Evolutionary conservation across 2,113 vertebrate genomes (phyloP).

Genomic region (Neogale vison): DNA sequence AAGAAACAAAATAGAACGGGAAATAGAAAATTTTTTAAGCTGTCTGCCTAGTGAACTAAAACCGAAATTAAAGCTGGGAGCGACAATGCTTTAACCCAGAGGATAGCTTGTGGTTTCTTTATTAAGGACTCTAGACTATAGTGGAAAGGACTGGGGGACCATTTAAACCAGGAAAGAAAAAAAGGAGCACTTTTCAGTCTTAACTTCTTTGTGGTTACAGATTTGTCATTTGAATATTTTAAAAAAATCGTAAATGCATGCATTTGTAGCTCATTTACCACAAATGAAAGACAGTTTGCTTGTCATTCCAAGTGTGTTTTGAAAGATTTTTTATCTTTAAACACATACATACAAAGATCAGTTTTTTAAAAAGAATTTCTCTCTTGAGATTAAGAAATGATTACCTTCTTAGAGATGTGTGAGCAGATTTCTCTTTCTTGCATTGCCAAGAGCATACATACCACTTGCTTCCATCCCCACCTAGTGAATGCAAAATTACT

Average conservation of each 20-base stretch:
- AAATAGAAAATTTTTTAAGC: constrained; percentile 25
- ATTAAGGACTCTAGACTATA: constrained; percentile 11
- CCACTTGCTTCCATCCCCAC: neutral
- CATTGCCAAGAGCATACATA: neutral
- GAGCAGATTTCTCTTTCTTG: constrained; percentile 2
- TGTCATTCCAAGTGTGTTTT: neutral
- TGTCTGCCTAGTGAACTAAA: constrained; percentile 24
- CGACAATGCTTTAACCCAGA: constrained; percentile 31
- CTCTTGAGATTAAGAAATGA: constrained; percentile 31
- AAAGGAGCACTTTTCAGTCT: neutral
- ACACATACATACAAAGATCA: neutral
- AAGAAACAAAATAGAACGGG: constrained; percentile 19
- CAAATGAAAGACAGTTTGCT: constrained; percentile 42
- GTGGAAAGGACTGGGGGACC: neutral
- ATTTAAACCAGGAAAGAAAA: neutral
- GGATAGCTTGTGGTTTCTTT: constrained; percentile 52
- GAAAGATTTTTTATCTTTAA: constrained; percentile 51
- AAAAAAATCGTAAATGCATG: neutral
- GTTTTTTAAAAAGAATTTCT: constrained; percentile 25
- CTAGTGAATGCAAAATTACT: neutral
- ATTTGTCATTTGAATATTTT: constrained; percentile 54
- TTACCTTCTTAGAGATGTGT: neutral
- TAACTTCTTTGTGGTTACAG: constrained; percentile 47
- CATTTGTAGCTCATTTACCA: constrained; percentile 48
- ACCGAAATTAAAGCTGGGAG: constrained; percentile 35